Base-by-base conservation (phyloP, 2,797 vertebrate genomes). In the Pangasius larnaudii region DNA sequence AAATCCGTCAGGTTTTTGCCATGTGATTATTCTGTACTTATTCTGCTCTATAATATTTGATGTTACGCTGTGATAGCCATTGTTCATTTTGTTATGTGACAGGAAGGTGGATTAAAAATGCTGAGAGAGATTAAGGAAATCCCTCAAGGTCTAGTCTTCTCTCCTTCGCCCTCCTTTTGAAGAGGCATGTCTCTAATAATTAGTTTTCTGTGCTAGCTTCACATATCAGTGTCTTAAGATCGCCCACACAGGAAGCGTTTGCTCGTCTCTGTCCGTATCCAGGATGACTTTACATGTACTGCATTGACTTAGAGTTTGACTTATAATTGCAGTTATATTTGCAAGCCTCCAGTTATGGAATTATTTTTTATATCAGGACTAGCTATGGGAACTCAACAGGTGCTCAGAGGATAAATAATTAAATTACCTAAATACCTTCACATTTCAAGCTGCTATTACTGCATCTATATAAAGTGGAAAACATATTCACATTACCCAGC, bases 41-140 rank as follows among this genome's bases (percentile, higher is more conserved):
- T 86, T 85, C 39, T 42, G 36, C 42, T 56, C 27, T 59, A 85
- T 89, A 27, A 90, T 88, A 85, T 89, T 67, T 53, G 49, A n/a
- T 33, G 51, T 84, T 83, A 53, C 58, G 58, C 67, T 85, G 4
- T 59, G 63, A 51, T n/a, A 71, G 80, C 42, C 69, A 71, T 51
- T 58, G n/a, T 86, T 82, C 51, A 74, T 53, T 84, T 63, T 90
- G 46, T 67, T 36, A 72, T 71, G 46, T 86, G 86, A 69, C 71
- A 69, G 27, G 30, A n/a, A 78, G 74, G 61, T 69, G 14, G 79
- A 90, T 49, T 79, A 75, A 58, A 82, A 71, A 63, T 59, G 61
- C 39, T 78, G 39, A 69, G 53, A 63, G 56, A 56, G 72, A 83
- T 84, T 22, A 82, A 51, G 33, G 46, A 80, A 75, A 84, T 69